Conservation (phyloP, 2,888 invertebrate species). For the Antheraea assamensis region DNA sequence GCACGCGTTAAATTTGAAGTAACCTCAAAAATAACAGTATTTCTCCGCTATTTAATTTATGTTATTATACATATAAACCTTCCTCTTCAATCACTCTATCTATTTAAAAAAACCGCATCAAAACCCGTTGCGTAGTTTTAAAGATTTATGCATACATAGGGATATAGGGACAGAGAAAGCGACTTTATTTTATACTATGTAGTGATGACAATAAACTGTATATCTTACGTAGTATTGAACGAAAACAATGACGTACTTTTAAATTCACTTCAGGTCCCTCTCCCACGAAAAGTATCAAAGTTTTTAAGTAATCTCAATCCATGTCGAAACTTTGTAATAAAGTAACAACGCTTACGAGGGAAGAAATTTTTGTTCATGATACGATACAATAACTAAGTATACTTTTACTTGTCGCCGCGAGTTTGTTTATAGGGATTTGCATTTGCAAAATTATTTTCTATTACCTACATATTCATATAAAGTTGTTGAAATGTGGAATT, state of each 20-base stretch:
- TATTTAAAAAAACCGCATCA: too few species aligned
- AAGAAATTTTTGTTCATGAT: slow-evolving; percentile 42
- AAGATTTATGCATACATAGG: too few species aligned
- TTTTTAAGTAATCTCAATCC: slow-evolving; percentile 61
- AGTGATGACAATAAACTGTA: slow-evolving; percentile 16
- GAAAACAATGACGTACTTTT: slow-evolving; percentile 36
- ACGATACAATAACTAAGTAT: slow-evolving; percentile 39
- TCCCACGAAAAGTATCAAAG: slow-evolving; percentile 50
- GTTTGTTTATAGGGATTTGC: slow-evolving; percentile 29
- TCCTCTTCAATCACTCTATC: too few species aligned
- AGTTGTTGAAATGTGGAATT: not conserved
- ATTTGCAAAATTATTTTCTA: not conserved
- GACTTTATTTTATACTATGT: slow-evolving; percentile 1
- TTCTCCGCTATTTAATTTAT: too few species aligned
- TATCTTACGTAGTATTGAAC: slow-evolving; percentile 16
- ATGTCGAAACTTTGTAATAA: slow-evolving; percentile 63
- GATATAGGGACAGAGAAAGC: too few species aligned
- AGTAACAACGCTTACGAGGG: slow-evolving; percentile 51
- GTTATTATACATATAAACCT: too few species aligned
- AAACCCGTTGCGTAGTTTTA: too few species aligned
- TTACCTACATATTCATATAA: slow-evolving; percentile 1
- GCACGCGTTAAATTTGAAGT: too few species aligned
- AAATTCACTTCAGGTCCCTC: slow-evolving; percentile 50
- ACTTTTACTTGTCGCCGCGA: slow-evolving; percentile 32
- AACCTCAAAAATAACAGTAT: too few species aligned